Evolutionary conservation across 2,888 invertebrate genomes (phyloP).

Genomic region (Dimorphilus gyrociliatus): DNA sequence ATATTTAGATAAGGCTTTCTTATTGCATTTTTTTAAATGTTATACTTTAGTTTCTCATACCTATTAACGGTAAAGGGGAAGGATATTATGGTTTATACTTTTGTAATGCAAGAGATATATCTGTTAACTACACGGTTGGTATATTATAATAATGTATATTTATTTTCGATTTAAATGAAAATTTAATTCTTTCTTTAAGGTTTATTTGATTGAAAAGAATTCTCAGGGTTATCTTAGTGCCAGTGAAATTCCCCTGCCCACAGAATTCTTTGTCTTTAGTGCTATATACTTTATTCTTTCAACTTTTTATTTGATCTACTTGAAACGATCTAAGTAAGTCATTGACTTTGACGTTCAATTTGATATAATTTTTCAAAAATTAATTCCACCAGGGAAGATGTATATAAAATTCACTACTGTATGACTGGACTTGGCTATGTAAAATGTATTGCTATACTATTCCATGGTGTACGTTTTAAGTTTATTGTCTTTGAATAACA

Average conservation of each 20-base stretch:
- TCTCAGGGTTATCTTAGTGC: constrained; percentile 70
- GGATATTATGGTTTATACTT: no score
- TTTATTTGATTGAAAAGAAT: constrained; percentile 72
- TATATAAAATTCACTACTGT: constrained; percentile 86
- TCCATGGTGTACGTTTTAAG: constrained; percentile 53
- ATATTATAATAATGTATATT: constrained; percentile 1
- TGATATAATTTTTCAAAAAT: background rate
- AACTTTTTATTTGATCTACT: constrained; percentile 73
- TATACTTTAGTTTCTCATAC: no score
- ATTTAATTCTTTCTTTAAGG: no score
- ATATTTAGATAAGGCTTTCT: no score
- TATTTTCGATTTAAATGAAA: no score
- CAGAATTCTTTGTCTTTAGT: constrained; percentile 77
- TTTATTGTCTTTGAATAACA: no score
- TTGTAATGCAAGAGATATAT: no score
- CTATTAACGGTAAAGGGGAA: no score
- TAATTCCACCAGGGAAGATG: constrained; percentile 29
- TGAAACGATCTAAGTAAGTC: constrained; percentile 46
- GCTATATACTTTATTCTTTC: constrained; percentile 73
- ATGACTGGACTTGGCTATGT: constrained; percentile 85
- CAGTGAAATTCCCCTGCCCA: constrained; percentile 86
- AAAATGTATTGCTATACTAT: constrained; percentile 75
- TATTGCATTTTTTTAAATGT: no score
- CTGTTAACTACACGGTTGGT: no score
- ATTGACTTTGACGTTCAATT: background rate